These are phyloP conservation scores for Circaetus gallicus DNA, from an alignment of 2,113 vertebrate species.

Conservation along the genomic window DNA sequence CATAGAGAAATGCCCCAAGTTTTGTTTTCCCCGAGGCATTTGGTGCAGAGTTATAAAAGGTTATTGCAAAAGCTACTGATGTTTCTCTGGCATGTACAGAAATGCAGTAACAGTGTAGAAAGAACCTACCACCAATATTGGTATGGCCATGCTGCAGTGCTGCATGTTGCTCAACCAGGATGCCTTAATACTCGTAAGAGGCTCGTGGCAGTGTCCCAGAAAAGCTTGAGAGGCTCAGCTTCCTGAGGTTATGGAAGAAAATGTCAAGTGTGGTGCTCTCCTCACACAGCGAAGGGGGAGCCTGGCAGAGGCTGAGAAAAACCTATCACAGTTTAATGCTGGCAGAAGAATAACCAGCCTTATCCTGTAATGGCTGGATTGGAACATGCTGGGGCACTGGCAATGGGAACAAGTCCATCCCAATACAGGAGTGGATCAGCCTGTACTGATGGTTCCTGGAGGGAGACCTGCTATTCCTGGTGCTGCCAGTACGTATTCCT, in stretches of 20 bases:
- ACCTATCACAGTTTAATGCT: background rate
- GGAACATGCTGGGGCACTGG: background rate
- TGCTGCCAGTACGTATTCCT: background rate
- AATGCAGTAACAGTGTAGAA: background rate
- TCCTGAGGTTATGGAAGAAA: background rate
- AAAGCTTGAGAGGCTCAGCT: background rate
- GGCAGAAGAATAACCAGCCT: background rate
- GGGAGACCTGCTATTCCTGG: background rate
- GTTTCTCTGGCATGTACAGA: background rate
- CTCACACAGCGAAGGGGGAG: background rate
- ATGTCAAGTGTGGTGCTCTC: background rate
- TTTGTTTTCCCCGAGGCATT: background rate
- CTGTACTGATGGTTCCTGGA: background rate
- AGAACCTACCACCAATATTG: background rate
- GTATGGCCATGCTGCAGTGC: background rate
- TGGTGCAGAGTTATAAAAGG: background rate
- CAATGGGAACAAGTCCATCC: background rate
- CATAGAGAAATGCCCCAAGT: background rate
- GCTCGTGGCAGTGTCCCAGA: background rate
- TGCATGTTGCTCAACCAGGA: background rate
- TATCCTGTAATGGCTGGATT: accelerated
- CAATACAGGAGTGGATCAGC: background rate
- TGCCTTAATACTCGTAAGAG: background rate
- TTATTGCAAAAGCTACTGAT: background rate
- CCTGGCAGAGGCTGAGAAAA: background rate